Evolutionary conservation across 2,797 vertebrate genomes (phyloP).

Genomic region (Iguana delicatissima): DNA sequence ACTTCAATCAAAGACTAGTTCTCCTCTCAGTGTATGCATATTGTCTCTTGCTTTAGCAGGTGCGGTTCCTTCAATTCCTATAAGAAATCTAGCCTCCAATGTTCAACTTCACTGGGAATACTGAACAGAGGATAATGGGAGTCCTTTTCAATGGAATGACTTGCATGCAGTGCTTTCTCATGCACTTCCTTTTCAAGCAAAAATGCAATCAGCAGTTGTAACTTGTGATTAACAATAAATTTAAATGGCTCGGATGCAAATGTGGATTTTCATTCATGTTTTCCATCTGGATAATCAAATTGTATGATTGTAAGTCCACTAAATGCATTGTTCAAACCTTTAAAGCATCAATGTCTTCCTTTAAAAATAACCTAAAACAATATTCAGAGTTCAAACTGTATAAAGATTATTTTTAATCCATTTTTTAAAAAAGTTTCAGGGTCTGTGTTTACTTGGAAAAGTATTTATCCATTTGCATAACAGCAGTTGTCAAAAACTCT

Average conservation of each 20-base stretch:
- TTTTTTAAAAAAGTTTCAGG: background rate
- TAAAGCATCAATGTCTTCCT: background rate
- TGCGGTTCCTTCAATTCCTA: constrained; percentile 45
- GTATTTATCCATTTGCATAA: background rate
- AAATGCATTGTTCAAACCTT: background rate
- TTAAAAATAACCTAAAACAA: background rate
- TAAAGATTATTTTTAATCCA: background rate
- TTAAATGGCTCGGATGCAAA: constrained; percentile 9
- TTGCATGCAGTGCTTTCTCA: constrained; percentile 34
- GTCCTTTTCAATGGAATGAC: constrained; percentile 2
- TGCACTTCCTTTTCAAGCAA: background rate
- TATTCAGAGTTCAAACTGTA: background rate
- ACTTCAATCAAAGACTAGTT: constrained; percentile 40
- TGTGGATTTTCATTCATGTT: background rate
- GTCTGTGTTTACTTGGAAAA: background rate
- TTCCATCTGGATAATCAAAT: background rate
- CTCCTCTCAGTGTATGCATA: constrained; percentile 44
- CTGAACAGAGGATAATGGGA: constrained; percentile 41
- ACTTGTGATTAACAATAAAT: constrained; percentile 1
- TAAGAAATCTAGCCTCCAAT: constrained; percentile 19
- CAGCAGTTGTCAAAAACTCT: background rate
- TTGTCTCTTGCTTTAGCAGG: constrained; percentile 44
- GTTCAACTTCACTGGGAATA: constrained; percentile 18
- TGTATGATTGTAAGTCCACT: background rate
- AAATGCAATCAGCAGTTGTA: background rate